These are phyloP conservation scores for Herminia tarsipennalis DNA, from an alignment of 2,888 invertebrate genomes.

Conservation along the genomic window DNA sequence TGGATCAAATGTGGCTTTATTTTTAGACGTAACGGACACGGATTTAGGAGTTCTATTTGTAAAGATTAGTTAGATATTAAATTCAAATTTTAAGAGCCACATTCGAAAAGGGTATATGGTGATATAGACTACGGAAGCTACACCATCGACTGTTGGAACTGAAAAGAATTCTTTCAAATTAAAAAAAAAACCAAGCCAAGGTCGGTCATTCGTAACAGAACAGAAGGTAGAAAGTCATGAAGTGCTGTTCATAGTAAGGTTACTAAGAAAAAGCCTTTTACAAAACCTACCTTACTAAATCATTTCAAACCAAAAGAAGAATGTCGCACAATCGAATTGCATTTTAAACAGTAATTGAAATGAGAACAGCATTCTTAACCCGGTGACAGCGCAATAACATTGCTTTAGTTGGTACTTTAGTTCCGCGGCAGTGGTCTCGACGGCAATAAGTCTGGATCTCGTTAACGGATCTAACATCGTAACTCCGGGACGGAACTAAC, in stretches of 20 bases:
- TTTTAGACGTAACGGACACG: constrained; percentile 29
- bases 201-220: too few relatives aligned
- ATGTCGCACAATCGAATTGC: constrained; percentile 15
- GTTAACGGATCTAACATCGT: constrained; percentile 63
- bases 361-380: constrained; percentile 26
- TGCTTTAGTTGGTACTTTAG: constrained; percentile 55
- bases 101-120: too few relatives aligned
- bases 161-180: too few relatives aligned
- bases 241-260: too few relatives aligned
- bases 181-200: too few relatives aligned
- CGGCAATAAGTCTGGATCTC: constrained; percentile 62
- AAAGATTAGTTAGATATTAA: too few relatives aligned
- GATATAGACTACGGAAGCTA: too few relatives aligned
- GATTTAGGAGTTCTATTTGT: constrained; percentile 7
- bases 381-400: constrained; percentile 57
- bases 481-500: constrained; percentile 57
- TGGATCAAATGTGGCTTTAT: constrained; percentile 38
- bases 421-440: constrained; percentile 38
- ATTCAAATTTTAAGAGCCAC: too few relatives aligned
- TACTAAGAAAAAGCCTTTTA: too few relatives aligned
- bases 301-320: not conserved
- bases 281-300: too few relatives aligned
- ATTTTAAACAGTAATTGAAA: constrained; percentile 34
- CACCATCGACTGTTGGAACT: too few relatives aligned
- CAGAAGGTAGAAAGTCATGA: too few relatives aligned